Evolutionary conservation across 2,888 invertebrate genomes (phyloP).

Genomic region (Caenorhabditis zanzibari): DNA sequence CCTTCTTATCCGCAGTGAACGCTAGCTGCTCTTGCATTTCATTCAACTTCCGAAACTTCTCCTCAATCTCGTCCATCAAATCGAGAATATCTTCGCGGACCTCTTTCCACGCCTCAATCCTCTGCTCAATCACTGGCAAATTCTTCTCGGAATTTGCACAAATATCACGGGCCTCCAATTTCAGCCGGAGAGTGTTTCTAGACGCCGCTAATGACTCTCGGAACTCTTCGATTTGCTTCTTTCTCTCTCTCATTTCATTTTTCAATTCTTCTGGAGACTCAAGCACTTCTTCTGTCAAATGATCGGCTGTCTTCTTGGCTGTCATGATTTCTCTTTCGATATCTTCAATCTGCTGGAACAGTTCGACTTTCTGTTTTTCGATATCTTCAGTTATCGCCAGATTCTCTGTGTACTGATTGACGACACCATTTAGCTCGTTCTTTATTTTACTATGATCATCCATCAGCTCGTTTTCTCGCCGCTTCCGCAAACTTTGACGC

Average conservation of each 20-base stretch:
- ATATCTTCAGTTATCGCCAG: not conserved
- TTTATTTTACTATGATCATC: slow-evolving; percentile 40
- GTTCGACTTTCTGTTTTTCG: slow-evolving; percentile 16
- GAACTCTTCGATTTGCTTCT: slow-evolving; percentile 50
- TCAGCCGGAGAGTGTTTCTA: slow-evolving; percentile 10
- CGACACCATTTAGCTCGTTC: slow-evolving; percentile 21
- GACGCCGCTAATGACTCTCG: not conserved
- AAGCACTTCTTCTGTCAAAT: slow-evolving; percentile 46
- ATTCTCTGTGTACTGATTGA: slow-evolving; percentile 26
- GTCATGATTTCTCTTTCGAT: slow-evolving; percentile 29
- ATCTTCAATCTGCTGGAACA: slow-evolving; percentile 10
- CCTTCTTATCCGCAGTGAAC: slow-evolving; percentile 20
- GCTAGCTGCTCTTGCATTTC: slow-evolving; percentile 32
- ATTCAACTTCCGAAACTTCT: slow-evolving; percentile 19
- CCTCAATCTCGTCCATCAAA: slow-evolving; percentile 22
- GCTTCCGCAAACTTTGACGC: slow-evolving; percentile 36
- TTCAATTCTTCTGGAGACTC: slow-evolving; percentile 41
- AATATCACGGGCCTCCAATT: slow-evolving; percentile 32
- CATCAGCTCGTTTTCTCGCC: slow-evolving; percentile 50
- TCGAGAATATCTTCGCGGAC: slow-evolving; percentile 30
- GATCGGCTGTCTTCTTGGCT: slow-evolving; percentile 44
- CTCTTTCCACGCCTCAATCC: not conserved
- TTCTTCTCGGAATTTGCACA: slow-evolving; percentile 39
- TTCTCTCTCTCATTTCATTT: slow-evolving; percentile 38
- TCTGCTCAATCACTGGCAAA: slow-evolving; percentile 17